Conservation (phyloP, 2,113 vertebrate genomes). For the Sprattus sprattus region DNA sequence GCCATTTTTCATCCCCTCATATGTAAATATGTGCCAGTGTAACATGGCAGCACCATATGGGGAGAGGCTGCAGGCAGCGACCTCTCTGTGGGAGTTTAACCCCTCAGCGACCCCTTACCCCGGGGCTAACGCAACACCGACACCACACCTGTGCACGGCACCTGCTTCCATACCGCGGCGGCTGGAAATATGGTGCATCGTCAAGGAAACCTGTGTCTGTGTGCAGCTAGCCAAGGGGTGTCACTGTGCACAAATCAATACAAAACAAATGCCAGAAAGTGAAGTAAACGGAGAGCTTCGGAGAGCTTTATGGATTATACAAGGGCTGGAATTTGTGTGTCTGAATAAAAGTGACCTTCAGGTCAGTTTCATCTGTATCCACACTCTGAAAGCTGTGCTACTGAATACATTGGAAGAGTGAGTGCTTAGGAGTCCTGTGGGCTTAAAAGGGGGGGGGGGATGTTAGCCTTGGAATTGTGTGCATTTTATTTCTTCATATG, state of each 20-base stretch:
- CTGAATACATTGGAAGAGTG: background rate
- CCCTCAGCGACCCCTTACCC: background rate
- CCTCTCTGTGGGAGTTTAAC: background rate
- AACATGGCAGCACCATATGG: background rate
- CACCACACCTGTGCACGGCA: background rate
- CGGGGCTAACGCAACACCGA: background rate
- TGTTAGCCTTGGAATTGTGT: background rate
- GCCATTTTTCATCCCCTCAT: background rate
- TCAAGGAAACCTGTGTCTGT: background rate
- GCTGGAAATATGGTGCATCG: background rate
- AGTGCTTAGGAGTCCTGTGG: background rate
- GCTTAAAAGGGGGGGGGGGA: background rate
- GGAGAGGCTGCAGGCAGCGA: background rate
- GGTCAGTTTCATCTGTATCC: background rate
- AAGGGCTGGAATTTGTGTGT: background rate
- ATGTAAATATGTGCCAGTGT: conserved; percentile 9
- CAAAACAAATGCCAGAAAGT: background rate
- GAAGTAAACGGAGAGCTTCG: background rate
- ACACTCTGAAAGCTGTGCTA: background rate
- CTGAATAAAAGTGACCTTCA: background rate
- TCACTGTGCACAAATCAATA: background rate
- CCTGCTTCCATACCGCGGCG: background rate
- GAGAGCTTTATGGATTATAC: background rate
- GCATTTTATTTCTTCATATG: background rate
- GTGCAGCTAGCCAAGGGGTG: background rate